A percentile compares a stretch with the other conserved stretches of the same genome.
These are phyloP conservation scores for Engystomops pustulosus DNA, from an alignment of 2,113 vertebrate species.

Conservation along the genomic window DNA sequence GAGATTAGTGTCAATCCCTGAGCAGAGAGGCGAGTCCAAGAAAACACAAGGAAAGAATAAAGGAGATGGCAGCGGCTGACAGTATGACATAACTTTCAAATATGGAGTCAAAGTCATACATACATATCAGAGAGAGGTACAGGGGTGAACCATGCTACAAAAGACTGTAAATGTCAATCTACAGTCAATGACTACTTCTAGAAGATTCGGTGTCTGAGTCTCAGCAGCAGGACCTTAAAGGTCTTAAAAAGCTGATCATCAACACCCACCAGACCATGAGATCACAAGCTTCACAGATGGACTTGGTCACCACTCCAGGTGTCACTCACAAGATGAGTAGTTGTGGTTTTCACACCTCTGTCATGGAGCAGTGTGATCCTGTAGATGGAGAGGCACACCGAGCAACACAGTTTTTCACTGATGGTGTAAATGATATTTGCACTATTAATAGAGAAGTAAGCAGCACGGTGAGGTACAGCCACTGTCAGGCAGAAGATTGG, in stretches of 20 bases:
- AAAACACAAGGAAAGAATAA: not conserved
- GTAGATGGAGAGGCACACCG: not conserved
- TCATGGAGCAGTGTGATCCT: too few species aligned
- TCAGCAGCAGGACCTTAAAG: not conserved
- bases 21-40: not conserved
- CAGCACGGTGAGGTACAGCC: not conserved
- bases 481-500: not conserved
- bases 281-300: not conserved
- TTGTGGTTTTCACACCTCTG: conserved; percentile 10
- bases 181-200: too few species aligned
- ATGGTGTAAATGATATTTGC: not conserved
- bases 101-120: not conserved
- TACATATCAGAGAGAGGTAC: not conserved
- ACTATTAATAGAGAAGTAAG: not conserved
- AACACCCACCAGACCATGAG: not conserved
- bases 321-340: not conserved
- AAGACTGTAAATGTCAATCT: too few species aligned
- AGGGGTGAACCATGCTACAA: too few species aligned
- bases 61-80: not conserved
- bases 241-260: not conserved
- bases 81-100: not conserved
- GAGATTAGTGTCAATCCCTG: conserved; percentile 30
- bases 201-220: too few species aligned
- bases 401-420: not conserved
- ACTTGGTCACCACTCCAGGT: not conserved